These are phyloP conservation scores for Cistogaster globosa DNA, from an alignment of 2,888 invertebrate species.

Conservation along the genomic window DNA sequence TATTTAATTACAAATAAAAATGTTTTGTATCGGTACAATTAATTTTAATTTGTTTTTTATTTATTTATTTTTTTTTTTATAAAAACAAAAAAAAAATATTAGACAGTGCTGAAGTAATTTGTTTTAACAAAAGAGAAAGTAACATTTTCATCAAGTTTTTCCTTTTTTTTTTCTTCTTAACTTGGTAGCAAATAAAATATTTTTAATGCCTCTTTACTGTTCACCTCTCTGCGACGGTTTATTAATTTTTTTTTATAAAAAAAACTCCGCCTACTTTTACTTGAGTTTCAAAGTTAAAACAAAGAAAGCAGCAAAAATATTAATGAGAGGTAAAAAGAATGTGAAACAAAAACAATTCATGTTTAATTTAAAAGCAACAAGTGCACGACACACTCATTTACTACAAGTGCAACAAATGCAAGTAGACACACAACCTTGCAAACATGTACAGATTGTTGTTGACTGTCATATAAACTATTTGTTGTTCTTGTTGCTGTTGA, in stretches of 20 bases:
- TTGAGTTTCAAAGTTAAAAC: background rate
- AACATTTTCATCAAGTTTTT: conserved; percentile 64
- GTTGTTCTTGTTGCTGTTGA: conserved; percentile 28
- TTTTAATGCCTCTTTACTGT: conserved; percentile 12
- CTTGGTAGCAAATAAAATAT: conserved; percentile 35
- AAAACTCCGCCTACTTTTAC: conserved; percentile 67
- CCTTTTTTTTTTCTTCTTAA: background rate
- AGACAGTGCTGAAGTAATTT: conserved; percentile 26
- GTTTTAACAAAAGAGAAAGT: conserved; percentile 60
- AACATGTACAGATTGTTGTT: conserved; percentile 19
- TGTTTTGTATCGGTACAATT: conserved; percentile 61
- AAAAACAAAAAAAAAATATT: background rate
- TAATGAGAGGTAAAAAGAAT: conserved; percentile 31
- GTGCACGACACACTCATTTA: conserved; percentile 52
- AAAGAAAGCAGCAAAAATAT: conserved; percentile 22
- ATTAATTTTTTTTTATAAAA: conserved; percentile 13
- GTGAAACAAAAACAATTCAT: conserved; percentile 54
- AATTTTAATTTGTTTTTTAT: conserved; percentile 17
- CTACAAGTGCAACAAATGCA: conserved; percentile 41
- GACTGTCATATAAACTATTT: conserved; percentile 51
- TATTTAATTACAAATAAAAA: conserved; percentile 65
- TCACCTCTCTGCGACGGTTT: background rate
- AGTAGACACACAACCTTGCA: background rate
- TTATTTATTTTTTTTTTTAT: conserved; percentile 7
- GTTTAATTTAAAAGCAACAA: conserved; percentile 61